Evolutionary conservation across 2,113 vertebrate genomes (phyloP).

Genomic region (Heterochromis multidens): DNA sequence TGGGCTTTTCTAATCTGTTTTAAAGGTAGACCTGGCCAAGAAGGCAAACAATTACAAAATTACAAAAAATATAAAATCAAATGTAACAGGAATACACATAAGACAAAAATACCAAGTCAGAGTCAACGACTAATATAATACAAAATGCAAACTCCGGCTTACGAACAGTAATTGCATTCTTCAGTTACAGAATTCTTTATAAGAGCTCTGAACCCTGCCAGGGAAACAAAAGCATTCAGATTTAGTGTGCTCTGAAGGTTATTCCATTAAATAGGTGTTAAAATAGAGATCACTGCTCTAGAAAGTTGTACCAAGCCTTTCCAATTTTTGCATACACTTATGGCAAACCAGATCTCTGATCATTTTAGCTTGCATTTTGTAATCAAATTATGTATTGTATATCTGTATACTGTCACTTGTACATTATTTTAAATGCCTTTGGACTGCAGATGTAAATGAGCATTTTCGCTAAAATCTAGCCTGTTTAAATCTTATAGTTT

Average conservation of each 20-base stretch:
- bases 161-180: background rate
- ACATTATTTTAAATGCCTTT: background rate
- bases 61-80: background rate
- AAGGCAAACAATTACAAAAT: background rate
- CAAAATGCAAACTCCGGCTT: background rate
- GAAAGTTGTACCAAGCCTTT: background rate
- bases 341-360: background rate
- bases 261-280: fast-evolving
- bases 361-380: background rate
- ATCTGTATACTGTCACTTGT: background rate
- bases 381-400: background rate
- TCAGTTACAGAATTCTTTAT: background rate
- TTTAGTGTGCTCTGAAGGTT: fast-evolving
- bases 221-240: background rate
- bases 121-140: background rate
- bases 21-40: background rate
- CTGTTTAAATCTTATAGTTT: background rate
- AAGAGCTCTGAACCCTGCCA: background rate
- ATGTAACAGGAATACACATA: fast-evolving
- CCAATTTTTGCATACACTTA: background rate
- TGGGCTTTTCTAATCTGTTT: background rate
- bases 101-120: background rate
- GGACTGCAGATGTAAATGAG: background rate
- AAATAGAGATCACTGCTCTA: background rate
- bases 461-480: background rate